Evolutionary conservation across 23 tunicate genomes (phyloP), one percentile per base, ranked within the genome.

Genomic region (Trididemnum nubilum): DNA sequence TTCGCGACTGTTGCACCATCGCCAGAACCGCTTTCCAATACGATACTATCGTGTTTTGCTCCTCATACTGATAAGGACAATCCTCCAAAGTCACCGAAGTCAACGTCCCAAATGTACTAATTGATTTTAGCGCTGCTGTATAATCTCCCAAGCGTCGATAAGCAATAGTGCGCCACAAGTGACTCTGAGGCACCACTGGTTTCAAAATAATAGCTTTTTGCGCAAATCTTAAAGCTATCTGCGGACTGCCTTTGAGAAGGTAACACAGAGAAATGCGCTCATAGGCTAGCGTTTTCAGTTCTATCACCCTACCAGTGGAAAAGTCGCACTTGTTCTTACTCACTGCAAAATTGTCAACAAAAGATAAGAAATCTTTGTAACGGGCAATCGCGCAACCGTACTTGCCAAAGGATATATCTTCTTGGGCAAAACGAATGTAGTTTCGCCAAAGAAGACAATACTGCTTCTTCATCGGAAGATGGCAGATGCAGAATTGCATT

Each of bases 91-190:
- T 33, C 23, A 71, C 71, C 23, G 36, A 54, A 26, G 30, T 40
- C 34, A 80, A 26, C 7, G 84, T 33, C 34, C 73, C 86, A 33
- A 82, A 82, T 30, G 31, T 4, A 0, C 78, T 82, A 18, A 82
- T 34, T 2, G 77, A 66, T 37, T 71, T 82, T 38, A 82, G 49
- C 32, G 69, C 49, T 12, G 60, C 22, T 18, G 60, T 27, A 1
- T 33, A 27, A 22, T 71, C 22, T 1, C 33, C 30, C 7, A 51
- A 54, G 27, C 86, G 33, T 69, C 86, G 34, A 35, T 82, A 39
- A 19, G 74, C 86, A 0, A 82, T 82, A 21, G 86, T 78, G 0
- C 86, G 39, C 78, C 78, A 71, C 35, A 82, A 34, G 71, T 82
- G 86, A 34, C 81, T 77, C 19, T 57, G 65, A 2, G 81, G 33